Conservation (phyloP, 2,113 vertebrate genomes). For the Ceratotherium simum region DNA sequence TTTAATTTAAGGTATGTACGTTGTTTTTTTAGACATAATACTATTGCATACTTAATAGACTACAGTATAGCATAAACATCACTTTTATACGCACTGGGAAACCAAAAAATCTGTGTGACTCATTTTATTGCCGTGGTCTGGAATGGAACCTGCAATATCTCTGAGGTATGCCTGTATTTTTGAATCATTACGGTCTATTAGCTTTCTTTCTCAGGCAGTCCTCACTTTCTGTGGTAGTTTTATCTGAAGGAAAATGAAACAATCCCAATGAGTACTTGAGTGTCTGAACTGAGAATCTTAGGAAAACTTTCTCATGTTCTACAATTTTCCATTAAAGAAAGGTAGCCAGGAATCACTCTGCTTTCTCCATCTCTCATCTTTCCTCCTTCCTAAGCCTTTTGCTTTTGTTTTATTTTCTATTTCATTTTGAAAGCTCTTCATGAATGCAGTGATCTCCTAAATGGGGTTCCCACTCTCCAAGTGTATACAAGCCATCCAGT, state of each 20-base stretch:
- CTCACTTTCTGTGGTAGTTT: not conserved
- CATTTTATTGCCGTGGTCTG: too few species aligned
- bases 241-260: slow-evolving; percentile 40
- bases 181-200: not conserved
- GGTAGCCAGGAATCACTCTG: not conserved
- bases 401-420: not conserved
- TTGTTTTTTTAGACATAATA: too few species aligned
- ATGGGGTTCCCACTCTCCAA: not conserved
- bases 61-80: too few species aligned
- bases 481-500: not conserved
- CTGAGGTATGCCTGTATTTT: not conserved
- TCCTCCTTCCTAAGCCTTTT: not conserved
- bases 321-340: slow-evolving; percentile 11
- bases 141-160: too few species aligned
- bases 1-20: too few species aligned
- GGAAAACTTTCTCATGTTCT: not conserved
- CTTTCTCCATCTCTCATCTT: not conserved
- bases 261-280: not conserved
- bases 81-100: too few species aligned
- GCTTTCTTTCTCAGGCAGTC: not conserved
- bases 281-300: not conserved
- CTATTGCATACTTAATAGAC: too few species aligned
- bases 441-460: not conserved
- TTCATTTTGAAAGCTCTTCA: slow-evolving; percentile 36
- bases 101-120: too few species aligned